Base-by-base conservation (phyloP, 2,113 vertebrate species). In the Chaetodon auriga region DNA sequence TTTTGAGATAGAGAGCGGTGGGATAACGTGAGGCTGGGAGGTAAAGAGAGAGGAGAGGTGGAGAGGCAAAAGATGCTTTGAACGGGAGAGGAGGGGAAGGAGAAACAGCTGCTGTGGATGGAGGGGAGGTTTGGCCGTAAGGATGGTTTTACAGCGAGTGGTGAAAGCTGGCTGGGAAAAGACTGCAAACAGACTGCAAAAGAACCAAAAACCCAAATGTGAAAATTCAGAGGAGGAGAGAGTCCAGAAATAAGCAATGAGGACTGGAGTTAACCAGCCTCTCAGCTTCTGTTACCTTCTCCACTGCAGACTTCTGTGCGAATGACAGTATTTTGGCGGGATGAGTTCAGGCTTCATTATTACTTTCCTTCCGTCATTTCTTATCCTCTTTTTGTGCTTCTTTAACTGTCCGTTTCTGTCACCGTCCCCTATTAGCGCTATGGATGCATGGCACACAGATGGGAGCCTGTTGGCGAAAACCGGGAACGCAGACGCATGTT, bases 401-500 rank as follows among this genome's bases (percentile, higher is more conserved):
- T 76, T 54, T 73, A 51, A 16, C 66, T 74, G 66, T 75, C 75
- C 25, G 7, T 49, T 53, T 70, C 57, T 81, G 53, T 41, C 55
- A 51, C 5, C 68, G 70, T n/a, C 49, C 43, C 64, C 74, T 79
- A 78, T 90, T 83, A 87, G 85, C 23, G 80, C 81, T 46, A 35
- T 74, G 8, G n/a, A 75, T 86, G 78, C 79, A 74, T n/a, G 1
- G 62, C 76, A 72, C 84, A 77, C 79, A 88, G 77, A 90, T 85
- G 88, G 87, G 23, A 83, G 80, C 85, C 83, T 88, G 51, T 72
- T 89, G 83, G 81, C 83, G 63, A 82, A 83, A 73, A 70, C 68
- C 58, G 46, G 0, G 12, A 48, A 58, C 53, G 57, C 60, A 62
- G 21, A 48, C 21, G 14, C 69, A 89, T 90, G 82, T 86, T 91